These are phyloP conservation scores for Phrynocephalus vlangalii DNA, from an alignment of 2,797 vertebrate species.

Conservation along the genomic window DNA sequence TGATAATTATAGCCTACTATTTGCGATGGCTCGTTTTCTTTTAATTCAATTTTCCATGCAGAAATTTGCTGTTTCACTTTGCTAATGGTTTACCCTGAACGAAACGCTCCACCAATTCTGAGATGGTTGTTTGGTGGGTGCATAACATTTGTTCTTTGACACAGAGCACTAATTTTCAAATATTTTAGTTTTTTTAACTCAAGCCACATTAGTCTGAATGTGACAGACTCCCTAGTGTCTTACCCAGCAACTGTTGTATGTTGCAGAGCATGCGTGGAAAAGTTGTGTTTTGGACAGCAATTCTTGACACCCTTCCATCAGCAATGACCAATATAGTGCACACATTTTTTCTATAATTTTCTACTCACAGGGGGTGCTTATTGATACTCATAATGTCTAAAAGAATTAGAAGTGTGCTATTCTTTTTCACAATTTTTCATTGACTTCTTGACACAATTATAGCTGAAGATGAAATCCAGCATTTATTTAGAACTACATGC, in stretches of 20 bases:
- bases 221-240: background rate
- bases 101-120: background rate
- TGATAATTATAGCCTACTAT: slow-evolving; percentile 7
- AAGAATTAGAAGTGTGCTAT: too few relatives aligned
- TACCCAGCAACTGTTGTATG: background rate
- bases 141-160: background rate
- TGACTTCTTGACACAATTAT: too few relatives aligned
- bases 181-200: background rate
- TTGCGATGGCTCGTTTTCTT: background rate
- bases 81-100: background rate
- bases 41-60: too few relatives aligned
- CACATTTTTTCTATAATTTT: too few relatives aligned
- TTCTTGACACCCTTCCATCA: too few relatives aligned
- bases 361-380: too few relatives aligned
- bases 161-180: background rate
- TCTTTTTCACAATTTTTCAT: too few relatives aligned
- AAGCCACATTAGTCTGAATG: background rate
- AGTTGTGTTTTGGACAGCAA: too few relatives aligned
- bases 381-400: too few relatives aligned
- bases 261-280: background rate
- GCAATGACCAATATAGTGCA: too few relatives aligned
- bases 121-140: background rate
- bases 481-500: too few relatives aligned
- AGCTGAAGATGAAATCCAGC: too few relatives aligned
- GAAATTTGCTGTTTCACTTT: background rate